Conservation (phyloP, 1,140 invertebrate genomes). For the Conus betulinus region DNA sequence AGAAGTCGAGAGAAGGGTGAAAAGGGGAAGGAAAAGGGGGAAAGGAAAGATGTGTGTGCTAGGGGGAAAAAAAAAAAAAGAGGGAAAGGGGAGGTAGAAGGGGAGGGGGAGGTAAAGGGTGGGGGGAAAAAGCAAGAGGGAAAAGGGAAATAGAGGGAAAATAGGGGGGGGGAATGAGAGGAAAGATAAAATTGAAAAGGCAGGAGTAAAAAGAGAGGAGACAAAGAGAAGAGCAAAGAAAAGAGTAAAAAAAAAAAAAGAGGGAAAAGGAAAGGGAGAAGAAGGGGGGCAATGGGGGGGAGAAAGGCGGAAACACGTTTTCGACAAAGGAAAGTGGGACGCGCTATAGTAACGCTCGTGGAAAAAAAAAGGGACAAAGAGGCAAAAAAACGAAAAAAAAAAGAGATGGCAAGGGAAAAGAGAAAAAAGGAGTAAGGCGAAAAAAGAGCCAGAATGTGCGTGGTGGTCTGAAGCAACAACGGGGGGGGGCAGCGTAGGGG, state of each 20-base stretch:
- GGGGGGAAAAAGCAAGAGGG: background rate
- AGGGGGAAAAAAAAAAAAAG: background rate
- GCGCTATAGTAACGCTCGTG: too few species aligned
- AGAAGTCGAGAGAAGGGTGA: background rate
- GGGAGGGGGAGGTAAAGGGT: background rate
- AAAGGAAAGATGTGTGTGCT: background rate
- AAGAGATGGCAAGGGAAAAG: background rate
- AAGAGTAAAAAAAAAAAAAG: background rate
- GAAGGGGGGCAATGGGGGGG: background rate
- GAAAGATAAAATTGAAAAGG: background rate
- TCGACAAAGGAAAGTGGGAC: too few species aligned
- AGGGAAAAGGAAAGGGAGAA: background rate
- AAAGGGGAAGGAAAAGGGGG: background rate
- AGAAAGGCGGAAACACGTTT: background rate
- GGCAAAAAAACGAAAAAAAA: background rate
- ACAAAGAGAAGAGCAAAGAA: background rate
- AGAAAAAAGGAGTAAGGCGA: background rate
- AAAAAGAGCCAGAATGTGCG: too few species aligned
- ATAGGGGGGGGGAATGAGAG: background rate
- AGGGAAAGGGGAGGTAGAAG: background rate
- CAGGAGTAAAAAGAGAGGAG: background rate
- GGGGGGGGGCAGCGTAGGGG: too few species aligned
- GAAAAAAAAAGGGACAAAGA: background rate
- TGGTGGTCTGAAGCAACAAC: too few species aligned
- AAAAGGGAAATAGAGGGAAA: background rate